Percentiles rank a stretch among this genome's conserved stretches.
Conservation (phyloP, 1,140 invertebrate genomes). For the Hycleus phaleratus region DNA sequence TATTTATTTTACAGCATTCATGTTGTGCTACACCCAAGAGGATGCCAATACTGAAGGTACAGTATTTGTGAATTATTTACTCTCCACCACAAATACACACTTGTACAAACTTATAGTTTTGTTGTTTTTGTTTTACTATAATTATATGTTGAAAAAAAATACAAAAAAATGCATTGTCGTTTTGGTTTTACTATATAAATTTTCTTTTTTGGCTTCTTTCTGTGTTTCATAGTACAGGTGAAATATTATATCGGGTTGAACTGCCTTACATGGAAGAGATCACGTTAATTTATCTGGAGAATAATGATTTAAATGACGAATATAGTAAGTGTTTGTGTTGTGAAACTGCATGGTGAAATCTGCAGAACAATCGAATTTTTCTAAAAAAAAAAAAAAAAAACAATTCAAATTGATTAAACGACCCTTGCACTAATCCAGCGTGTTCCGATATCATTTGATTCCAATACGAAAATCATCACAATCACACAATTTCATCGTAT, state of each 20-base stretch:
- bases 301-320: slow-evolving; percentile 54
- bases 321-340: slow-evolving; percentile 55
- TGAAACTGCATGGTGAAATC: slow-evolving; percentile 42
- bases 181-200: slow-evolving; percentile 40
- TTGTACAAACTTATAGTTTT: neutral
- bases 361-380: no score
- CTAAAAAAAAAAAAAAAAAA: no score
- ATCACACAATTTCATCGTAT: no score
- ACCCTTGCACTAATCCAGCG: slow-evolving; percentile 26
- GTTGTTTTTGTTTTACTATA: neutral
- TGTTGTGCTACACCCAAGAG: slow-evolving; percentile 87
- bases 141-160: slow-evolving; percentile 11
- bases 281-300: slow-evolving; percentile 82
- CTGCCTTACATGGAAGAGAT: slow-evolving; percentile 84
- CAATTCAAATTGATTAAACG: slow-evolving; percentile 18
- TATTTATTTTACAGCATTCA: slow-evolving; percentile 74
- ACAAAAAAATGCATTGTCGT: slow-evolving; percentile 23
- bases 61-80: slow-evolving; percentile 35
- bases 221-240: slow-evolving; percentile 64
- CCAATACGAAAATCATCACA: no score
- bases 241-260: slow-evolving; percentile 84
- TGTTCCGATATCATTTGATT: slow-evolving; percentile 1
- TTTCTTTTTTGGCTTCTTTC: slow-evolving; percentile 47
- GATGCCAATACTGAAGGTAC: slow-evolving; percentile 82
- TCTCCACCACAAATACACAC: neutral